phyloP scores from a whole-genome alignment of 37 sponge, comb jelly and placozoan genomes.

The Theonella swinhoei region DNA sequence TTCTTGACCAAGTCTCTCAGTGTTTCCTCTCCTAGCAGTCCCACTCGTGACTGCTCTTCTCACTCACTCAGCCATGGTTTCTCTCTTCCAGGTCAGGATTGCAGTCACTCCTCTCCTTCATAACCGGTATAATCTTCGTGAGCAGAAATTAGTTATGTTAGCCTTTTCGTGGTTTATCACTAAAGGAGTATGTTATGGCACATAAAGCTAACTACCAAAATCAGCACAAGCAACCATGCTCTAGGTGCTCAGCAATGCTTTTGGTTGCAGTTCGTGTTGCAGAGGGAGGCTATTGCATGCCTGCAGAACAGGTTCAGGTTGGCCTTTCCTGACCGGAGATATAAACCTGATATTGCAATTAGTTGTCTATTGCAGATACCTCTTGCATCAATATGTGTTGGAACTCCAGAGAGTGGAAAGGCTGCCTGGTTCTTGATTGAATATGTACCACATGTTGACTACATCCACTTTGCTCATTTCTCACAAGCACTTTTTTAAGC shows the following conservation, averaged over 20 bases:
- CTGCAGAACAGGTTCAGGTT: neutral
- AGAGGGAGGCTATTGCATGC: neutral
- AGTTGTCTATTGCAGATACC: neutral
- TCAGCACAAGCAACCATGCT: neutral
- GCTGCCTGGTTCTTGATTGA: neutral
- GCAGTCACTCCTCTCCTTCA: too few relatives aligned
- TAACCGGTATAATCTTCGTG: too few relatives aligned
- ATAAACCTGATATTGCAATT: neutral
- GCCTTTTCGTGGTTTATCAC: neutral
- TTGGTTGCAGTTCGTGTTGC: neutral
- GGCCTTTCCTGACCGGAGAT: neutral
- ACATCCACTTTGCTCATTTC: neutral
- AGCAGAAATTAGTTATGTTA: neutral
- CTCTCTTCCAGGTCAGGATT: too few relatives aligned
- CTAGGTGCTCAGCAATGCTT: neutral
- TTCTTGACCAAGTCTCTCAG: too few relatives aligned
- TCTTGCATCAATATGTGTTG: neutral
- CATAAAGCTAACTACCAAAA: neutral
- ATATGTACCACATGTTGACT: neutral
- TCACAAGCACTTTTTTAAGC: neutral
- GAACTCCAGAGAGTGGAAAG: neutral
- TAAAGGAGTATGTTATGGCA: neutral
- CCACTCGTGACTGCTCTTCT: too few relatives aligned
- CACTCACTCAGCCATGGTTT: too few relatives aligned
- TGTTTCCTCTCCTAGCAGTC: too few relatives aligned